Evolutionary conservation across 2,113 vertebrate genomes (phyloP).

Genomic region (Sturnus vulgaris): DNA sequence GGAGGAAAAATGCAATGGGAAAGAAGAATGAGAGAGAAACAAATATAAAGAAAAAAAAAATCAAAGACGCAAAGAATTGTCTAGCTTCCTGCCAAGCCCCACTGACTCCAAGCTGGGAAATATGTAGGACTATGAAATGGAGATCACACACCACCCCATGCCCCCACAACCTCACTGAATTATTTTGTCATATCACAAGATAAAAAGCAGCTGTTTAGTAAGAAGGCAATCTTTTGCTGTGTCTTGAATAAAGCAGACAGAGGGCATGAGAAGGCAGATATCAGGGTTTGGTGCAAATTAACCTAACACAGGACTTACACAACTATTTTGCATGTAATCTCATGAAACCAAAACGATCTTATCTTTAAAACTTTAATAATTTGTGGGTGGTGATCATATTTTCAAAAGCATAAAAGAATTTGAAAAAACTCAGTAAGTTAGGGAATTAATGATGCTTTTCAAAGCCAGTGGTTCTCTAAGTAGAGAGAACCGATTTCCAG

Average conservation of each 20-base stretch:
- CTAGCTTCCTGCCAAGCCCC: background rate
- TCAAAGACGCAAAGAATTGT: background rate
- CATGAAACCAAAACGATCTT: background rate
- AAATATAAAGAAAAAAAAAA: background rate
- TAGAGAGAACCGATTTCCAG: background rate
- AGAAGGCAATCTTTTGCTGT: background rate
- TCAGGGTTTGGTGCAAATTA: background rate
- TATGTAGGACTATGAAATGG: background rate
- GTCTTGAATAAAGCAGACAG: background rate
- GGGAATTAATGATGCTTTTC: background rate
- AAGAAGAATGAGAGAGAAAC: background rate
- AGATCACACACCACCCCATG: background rate
- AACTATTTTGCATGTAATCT: background rate
- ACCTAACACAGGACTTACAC: background rate
- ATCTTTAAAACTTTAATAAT: background rate
- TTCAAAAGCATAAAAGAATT: background rate
- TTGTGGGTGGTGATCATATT: background rate
- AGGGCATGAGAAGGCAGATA: background rate
- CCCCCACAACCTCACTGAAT: background rate
- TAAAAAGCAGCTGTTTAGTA: background rate
- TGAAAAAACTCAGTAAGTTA: background rate
- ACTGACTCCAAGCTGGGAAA: background rate
- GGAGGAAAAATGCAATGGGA: background rate
- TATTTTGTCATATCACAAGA: background rate
- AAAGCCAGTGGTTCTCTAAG: background rate